Conservation (phyloP, 2,797 vertebrate genomes). For the Artibeus lituratus region DNA sequence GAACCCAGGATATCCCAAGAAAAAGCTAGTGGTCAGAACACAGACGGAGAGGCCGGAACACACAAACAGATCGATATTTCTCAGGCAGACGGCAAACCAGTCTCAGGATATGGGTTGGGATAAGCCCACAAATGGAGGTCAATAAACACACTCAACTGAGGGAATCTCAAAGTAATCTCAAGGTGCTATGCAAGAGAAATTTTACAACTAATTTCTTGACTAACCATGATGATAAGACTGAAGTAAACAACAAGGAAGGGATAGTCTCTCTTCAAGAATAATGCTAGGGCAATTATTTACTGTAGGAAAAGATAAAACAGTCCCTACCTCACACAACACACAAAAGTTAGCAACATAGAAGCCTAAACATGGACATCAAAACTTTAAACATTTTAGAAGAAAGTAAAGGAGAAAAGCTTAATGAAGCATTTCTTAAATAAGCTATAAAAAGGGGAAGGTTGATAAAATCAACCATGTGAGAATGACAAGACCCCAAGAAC, state of each 20-base stretch:
- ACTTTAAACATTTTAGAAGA: constrained; percentile 2
- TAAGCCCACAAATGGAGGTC: not conserved
- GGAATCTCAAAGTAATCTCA: not conserved
- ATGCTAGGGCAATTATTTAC: not conserved
- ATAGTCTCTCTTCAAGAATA: not conserved
- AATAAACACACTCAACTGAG: not conserved
- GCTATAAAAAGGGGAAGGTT: not conserved
- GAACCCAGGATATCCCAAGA: not conserved
- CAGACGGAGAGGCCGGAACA: not conserved
- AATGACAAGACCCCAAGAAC: not conserved
- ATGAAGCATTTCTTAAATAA: not conserved
- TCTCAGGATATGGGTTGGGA: not conserved
- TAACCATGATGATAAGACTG: not conserved
- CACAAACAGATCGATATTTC: not conserved
- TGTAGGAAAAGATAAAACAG: not conserved
- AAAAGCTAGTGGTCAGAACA: not conserved
- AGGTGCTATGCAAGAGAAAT: not conserved
- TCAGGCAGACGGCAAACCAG: not conserved
- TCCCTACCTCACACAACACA: not conserved
- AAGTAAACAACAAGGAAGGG: not conserved
- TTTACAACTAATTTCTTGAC: not conserved
- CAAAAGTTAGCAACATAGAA: not conserved
- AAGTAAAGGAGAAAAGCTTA: not conserved
- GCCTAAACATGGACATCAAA: not conserved
- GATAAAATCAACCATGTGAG: not conserved